Percentiles rank a stretch among this genome's conserved stretches.
These are phyloP conservation scores for Oxyura jamaicensis DNA, from an alignment of 2,113 vertebrate species.

Conservation along the genomic window DNA sequence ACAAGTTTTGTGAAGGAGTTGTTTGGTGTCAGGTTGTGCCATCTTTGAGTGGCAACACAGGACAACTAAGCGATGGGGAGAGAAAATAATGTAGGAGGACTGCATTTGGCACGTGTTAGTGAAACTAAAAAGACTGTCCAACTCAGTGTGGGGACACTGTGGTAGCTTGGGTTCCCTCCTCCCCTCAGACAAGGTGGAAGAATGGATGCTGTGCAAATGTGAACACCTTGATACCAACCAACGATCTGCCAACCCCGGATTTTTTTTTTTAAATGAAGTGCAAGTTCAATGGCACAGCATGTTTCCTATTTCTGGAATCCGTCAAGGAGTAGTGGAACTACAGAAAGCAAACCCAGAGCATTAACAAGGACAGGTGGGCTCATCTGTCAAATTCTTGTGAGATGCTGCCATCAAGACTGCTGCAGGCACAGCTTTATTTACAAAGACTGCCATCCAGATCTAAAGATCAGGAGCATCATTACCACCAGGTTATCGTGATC, in stretches of 20 bases:
- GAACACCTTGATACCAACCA: background rate
- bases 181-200: background rate
- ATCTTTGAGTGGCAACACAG: rapidly evolving
- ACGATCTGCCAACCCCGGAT: background rate
- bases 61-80: background rate
- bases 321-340: background rate
- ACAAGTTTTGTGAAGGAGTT: background rate
- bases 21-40: background rate
- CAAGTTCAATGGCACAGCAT: background rate
- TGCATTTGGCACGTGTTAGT: background rate
- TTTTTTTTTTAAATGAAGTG: background rate
- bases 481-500: background rate
- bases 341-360: background rate
- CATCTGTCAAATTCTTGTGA: background rate
- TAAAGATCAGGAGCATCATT: conserved; percentile 3
- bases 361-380: background rate
- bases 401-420: background rate
- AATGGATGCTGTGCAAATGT: background rate
- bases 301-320: background rate
- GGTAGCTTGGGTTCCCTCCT: background rate
- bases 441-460: background rate
- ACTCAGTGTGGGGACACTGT: background rate
- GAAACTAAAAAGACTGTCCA: background rate
- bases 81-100: background rate
- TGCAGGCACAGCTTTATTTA: background rate